These are phyloP conservation scores for Toxotes chatareus DNA, from an alignment of 2,113 vertebrate genomes.

Conservation along the genomic window DNA sequence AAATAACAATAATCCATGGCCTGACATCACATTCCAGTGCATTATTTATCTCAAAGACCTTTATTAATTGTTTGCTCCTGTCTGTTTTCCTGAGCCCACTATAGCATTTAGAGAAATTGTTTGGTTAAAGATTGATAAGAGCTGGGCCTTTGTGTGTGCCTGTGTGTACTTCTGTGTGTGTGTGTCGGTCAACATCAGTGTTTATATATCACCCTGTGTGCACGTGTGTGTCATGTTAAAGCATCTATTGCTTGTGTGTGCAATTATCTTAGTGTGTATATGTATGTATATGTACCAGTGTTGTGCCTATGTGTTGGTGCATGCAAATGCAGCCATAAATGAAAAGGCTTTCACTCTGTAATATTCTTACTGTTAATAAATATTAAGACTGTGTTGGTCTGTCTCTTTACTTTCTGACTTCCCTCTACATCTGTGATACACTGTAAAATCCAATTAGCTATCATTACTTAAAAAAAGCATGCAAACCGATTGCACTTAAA, in stretches of 20 bases:
- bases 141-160: slow-evolving; percentile 24
- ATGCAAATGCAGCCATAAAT: too few species aligned
- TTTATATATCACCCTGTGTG: background rate
- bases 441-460: too few species aligned
- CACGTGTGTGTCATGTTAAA: slow-evolving; percentile 16
- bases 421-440: too few species aligned
- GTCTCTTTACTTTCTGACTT: too few species aligned
- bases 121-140: slow-evolving; percentile 81
- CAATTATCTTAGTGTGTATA: background rate
- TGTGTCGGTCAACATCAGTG: background rate
- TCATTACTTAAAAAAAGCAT: too few species aligned
- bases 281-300: background rate
- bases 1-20: slow-evolving; percentile 51
- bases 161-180: background rate
- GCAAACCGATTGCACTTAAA: too few species aligned
- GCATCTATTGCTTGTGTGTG: background rate
- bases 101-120: slow-evolving; percentile 68
- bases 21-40: slow-evolving; percentile 58
- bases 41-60: slow-evolving; percentile 69
- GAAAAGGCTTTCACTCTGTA: too few species aligned
- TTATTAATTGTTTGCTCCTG: slow-evolving; percentile 58
- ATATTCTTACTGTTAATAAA: too few species aligned
- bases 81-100: slow-evolving; percentile 63
- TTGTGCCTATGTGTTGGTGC: too few species aligned
- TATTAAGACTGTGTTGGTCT: too few species aligned